Base-by-base conservation (phyloP, 2,113 vertebrate species). In the Hypocryptadius cinnamomeus region DNA sequence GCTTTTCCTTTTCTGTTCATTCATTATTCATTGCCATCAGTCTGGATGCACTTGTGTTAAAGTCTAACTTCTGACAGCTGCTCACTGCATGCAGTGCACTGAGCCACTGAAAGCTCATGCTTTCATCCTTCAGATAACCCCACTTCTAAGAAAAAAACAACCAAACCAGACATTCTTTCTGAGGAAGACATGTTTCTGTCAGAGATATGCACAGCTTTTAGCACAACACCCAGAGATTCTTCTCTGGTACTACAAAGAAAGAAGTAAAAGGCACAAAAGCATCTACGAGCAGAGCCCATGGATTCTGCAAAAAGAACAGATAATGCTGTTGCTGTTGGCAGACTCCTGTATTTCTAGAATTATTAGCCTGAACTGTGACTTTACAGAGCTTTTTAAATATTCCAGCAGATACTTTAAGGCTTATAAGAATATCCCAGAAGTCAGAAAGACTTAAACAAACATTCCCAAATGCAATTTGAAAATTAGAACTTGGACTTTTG, bases 61-160 rank as follows among this genome's bases (percentile, higher is more conserved):
- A 92, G 40, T 35, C 45, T 40, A 87, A 61, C 61, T 89, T 92
- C 82, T 89, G 84, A 91, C 78, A 95, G 84, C 84, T 69, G 70
- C 66, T 95, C 51, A 64, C 0, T 5, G 54, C 74, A 91, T 23
- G 37, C 78, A 69, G 50, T 11, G 63, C 61, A 87, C 45, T 0
- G 2, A 85, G 86, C 48, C 69, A 64, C 44, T 57, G 44, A 84
- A 90, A 89, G 63, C 24, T 50, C 7, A 1, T 51, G 81, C 54
- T 71, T 85, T 72, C 59, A 82, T 70, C 56, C 68, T 70, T 93
- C 79, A 73, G 56, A 66, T 17, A 59, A 83, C 64, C 33, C 20
- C 45, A 65, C 48, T 91, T 54, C n/a, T 71, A 31, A 57, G 21
- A 31, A 64, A 79, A 69, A 61, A 27, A 1, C 31, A 72, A 11